Base-by-base conservation (phyloP, 1,140 invertebrate genomes). In the Adoxophyes honmai region DNA sequence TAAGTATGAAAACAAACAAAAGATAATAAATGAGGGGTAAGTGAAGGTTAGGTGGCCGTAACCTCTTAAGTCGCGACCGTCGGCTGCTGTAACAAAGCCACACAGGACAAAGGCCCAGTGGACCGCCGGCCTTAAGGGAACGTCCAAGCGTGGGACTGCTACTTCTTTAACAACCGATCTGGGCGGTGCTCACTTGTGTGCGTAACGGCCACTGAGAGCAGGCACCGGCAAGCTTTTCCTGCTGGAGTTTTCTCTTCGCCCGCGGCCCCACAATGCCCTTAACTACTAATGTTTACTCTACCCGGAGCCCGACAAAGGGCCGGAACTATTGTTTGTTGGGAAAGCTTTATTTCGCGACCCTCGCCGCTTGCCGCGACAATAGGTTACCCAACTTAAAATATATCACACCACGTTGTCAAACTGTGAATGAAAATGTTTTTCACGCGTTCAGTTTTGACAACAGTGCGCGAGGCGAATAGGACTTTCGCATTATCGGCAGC, bases 371-470 rank as follows among this genome's bases (percentile, higher is more conserved):
- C 67, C 59, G 67, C 73, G 73, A 88, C 86, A 88, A 88, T 88
- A 88, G 84, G 82, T 86, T 86, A 78, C 79, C 79, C 81, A 84
- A 88, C 83, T 88, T 88, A 87, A 88, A 88, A 88, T 82, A 85
- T 87, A 75, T 78, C 65, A 77, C 68, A 75, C 62, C 38, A 78
- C 72, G 72, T 76, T 71, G 52, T 73, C 55, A 70, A 60, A 65
- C 52, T 75, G 60, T 81, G 75, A 73, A 80, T 62, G 8, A 13
- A 53, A 34, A 10, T 35, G n/a, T 52, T 15, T 35, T 52, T 34
- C n/a, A 52, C 16, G n/a, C 10, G 18, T 48, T 48, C 21, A 28
- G 21, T 28, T 28, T 28, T 28, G 21, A 28, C 21, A 28, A 28
- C 21, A 28, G 21, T 28, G 2, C 21, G 21, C 21, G 21, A 28